Evolutionary conservation across 2,888 invertebrate species (phyloP).

Genomic region (Auanema freiburgensis): DNA sequence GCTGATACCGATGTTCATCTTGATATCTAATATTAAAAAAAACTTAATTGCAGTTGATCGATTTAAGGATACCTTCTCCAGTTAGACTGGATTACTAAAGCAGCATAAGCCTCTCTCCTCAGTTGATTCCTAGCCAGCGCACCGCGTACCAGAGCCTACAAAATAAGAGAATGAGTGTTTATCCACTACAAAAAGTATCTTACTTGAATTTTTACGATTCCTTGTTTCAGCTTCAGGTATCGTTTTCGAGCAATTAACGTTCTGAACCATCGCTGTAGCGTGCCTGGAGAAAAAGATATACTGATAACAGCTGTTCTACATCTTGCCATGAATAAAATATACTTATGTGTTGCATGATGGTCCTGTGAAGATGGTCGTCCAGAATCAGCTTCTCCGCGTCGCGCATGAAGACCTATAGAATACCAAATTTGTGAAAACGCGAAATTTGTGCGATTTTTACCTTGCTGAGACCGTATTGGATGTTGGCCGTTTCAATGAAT

Average conservation of each 20-base stretch:
- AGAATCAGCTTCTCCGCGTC: conserved; percentile 90
- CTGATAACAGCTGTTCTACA: no score
- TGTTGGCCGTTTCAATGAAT: conserved; percentile 84
- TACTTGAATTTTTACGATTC: conserved; percentile 77
- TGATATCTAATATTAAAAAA: conserved; percentile 23
- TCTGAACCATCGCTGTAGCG: conserved; percentile 87
- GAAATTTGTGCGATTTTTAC: conserved; percentile 63
- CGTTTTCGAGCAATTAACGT: conserved; percentile 78
- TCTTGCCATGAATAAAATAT: no score
- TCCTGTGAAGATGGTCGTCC: conserved; percentile 87
- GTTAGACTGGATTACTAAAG: conserved; percentile 77
- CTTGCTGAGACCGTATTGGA: conserved; percentile 85
- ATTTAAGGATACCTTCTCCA: conserved; percentile 74
- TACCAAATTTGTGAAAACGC: no score
- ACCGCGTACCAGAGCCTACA: conserved; percentile 75
- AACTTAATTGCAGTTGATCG: not conserved
- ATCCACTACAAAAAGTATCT: not conserved
- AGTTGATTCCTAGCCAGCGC: conserved; percentile 71
- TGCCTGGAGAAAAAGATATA: conserved; percentile 67
- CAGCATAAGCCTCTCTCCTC: conserved; percentile 66
- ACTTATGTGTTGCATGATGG: conserved; percentile 86
- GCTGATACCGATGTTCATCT: conserved; percentile 73
- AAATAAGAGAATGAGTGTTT: conserved; percentile 14
- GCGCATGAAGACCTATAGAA: conserved; percentile 77
- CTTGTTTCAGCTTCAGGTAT: conserved; percentile 77